Evolutionary conservation across 2,888 invertebrate species (phyloP).

Genomic region (Tenodera sinensis): DNA sequence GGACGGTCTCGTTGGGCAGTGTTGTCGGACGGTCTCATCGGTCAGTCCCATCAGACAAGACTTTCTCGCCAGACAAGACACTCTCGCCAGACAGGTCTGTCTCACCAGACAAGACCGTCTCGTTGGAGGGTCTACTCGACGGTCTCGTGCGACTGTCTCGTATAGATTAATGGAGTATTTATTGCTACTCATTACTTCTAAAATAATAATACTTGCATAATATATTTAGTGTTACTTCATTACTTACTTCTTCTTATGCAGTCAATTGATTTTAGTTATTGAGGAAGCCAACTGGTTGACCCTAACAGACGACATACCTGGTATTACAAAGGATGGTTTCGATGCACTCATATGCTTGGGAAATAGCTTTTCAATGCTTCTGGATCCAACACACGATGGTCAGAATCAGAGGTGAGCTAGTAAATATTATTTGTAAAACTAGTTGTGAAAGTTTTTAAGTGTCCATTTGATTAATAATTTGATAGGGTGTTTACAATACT

Average conservation of each 20-base stretch:
- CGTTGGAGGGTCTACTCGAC: no score
- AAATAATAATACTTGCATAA: background rate
- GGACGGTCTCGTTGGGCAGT: no score
- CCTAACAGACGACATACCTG: constrained; percentile 66
- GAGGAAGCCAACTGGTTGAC: constrained; percentile 91
- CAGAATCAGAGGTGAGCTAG: background rate
- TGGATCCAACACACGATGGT: constrained; percentile 69
- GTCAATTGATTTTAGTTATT: constrained; percentile 58
- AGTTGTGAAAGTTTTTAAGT: background rate
- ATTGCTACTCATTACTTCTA: no score
- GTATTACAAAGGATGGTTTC: constrained; percentile 61
- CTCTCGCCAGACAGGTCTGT: no score
- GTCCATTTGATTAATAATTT: no score
- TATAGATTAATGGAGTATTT: no score
- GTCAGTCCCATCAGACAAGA: no score
- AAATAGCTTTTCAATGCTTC: constrained; percentile 86
- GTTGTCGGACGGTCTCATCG: no score
- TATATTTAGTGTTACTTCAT: background rate
- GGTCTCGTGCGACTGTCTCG: no score
- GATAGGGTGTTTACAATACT: no score
- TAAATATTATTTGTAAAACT: background rate
- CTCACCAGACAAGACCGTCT: no score
- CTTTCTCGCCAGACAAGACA: no score
- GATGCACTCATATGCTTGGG: constrained; percentile 89
- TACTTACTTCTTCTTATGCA: constrained; percentile 5